Evolutionary conservation across 2,888 invertebrate genomes (phyloP), one percentile per base, ranked within the genome.

Genomic region (Xestia xanthographa): DNA sequence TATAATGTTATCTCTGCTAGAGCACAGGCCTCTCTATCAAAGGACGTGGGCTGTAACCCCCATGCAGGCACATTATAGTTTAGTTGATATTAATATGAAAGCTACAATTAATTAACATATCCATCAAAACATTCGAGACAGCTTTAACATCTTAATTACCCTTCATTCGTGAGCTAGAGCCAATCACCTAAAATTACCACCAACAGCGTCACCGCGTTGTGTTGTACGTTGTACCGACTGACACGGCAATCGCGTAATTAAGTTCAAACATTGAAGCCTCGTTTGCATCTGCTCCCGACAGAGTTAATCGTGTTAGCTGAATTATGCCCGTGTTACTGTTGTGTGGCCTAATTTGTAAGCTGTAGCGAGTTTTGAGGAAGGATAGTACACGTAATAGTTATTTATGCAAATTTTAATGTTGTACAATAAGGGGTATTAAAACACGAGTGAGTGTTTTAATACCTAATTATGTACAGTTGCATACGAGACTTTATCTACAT

Each of bases 191-290:
- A 77, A 77, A 77, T 82, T 77, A 72, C 60, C 20, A 72, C 60
- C 20, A 48, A 69, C 66, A 62, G 4, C 43, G 66, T 66, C 66
- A 53, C 69, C 50, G 69, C 63, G 75, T 79, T 43, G 69, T 74
- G 65, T 71, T 74, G 82, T 76, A 66, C 66, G 56, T 67, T 75
- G 82, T 76, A 63, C 66, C 38, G 43, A 82, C 79, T 85, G 80
- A 81, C 82, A 77, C 74, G 88, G 88, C 87, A 89, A 90, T 91
- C 83, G 83, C 82, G 85, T 92, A 90, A 92, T 91, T 91, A 91
- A 88, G 89, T 90, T 89, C 89, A 92, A 92, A 91, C 89, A 91
- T 87, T 88, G 89, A 87, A 85, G 87, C 87, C 89, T 90, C 88
- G 89, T 91, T 91, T 90, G 90, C 90, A 89, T 89, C 89, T 87